Base-by-base conservation (phyloP, 2,888 invertebrate species). In the Acronicta alni region DNA sequence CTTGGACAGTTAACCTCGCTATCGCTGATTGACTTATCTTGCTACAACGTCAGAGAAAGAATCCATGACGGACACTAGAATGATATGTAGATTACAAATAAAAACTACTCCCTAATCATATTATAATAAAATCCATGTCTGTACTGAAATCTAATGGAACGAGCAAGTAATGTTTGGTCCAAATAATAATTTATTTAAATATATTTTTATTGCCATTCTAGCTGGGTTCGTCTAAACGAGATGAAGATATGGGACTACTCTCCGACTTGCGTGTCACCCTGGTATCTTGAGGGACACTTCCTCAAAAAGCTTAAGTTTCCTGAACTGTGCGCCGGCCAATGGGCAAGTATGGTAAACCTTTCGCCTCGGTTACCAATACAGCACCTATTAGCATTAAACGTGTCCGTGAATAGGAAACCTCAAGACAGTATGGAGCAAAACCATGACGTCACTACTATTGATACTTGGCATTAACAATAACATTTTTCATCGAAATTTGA, bases 281-380 rank as follows among this genome's bases (percentile, higher is more conserved):
- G 96, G 75, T 95, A 95, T 71, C 89, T 97, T 8, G 97, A 96
- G 44, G 97, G 97, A 0, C 95, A 95, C 72, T 94, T 95, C 37
- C 88, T 97, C 38, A 95, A 96, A 72, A 96, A 96, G 57, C 93
- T 97, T 78, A 95, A 96, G 57, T 97, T 97, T 74, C 96, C 96
- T 23, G 96, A 96, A 67, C 94, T 97, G 0, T 97, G 97, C 80
- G 95, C 96, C 5, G 97, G 97, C 0, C 97, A 97, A 75, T 97
- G 97, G 97, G 97, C 97, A 18, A 97, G 97, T 72, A 96, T 97
- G 96, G 95, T 96, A 32, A 96, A 96, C 74, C 88, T 97, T 3
- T 95, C 96, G 0, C 96, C 96, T 0, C 90, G 97, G 42, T 84
- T 97, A 14, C 96, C 96, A 0, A 89, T 96, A 67, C 93, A 94